Conservation (phyloP, 2,888 invertebrate species). For the Cantharis lateralis region DNA sequence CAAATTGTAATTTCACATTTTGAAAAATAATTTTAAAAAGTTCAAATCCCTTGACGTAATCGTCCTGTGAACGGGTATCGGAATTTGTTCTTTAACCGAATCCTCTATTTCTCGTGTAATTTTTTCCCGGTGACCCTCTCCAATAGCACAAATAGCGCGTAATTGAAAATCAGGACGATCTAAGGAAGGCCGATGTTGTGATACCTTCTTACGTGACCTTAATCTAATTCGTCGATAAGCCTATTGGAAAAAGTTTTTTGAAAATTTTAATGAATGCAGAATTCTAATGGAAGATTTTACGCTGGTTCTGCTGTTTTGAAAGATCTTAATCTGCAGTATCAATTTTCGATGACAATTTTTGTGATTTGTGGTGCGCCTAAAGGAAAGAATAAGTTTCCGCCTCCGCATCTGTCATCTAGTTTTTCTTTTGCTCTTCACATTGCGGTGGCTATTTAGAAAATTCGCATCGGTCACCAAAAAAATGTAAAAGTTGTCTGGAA, state of each 20-base stretch:
- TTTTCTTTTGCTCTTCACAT: conserved; percentile 26
- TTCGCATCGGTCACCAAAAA: conserved; percentile 18
- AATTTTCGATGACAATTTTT: conserved; percentile 32
- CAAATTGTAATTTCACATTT: no score
- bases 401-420: conserved; percentile 32
- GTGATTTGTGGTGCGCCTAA: conserved; percentile 28
- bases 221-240: background rate
- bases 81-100: conserved; percentile 23
- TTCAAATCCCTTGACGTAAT: conserved; percentile 4
- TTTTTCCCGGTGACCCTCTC: conserved; percentile 32
- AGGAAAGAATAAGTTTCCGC: conserved; percentile 28
- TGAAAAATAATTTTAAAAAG: background rate
- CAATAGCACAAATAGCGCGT: conserved; percentile 32
- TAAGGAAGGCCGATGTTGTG: conserved; percentile 13
- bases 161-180: conserved; percentile 33
- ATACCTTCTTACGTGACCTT: conserved; percentile 9
- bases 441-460: conserved; percentile 21
- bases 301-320: background rate
- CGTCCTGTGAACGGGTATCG: conserved; percentile 8
- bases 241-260: background rate
- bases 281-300: background rate
- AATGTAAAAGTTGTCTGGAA: conserved; percentile 7
- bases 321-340: conserved; percentile 29
- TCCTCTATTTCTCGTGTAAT: conserved; percentile 30
- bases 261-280: background rate